Evolutionary conservation across 2,888 invertebrate genomes (phyloP), one percentile per base, ranked within the genome.

Genomic region (Antheraea assamensis): DNA sequence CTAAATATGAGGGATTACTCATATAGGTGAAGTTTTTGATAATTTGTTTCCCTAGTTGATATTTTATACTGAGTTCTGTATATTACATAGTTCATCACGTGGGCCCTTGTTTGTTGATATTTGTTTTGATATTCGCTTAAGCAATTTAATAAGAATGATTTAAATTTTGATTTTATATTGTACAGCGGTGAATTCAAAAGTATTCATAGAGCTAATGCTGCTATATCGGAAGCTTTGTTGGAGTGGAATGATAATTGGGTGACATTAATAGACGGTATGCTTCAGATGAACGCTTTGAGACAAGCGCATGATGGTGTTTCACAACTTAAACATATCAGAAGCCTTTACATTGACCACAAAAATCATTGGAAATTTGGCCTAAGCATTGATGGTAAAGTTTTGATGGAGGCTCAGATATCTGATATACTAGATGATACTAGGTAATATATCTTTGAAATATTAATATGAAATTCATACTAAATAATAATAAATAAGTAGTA

Each of bases 211-310:
- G 72, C 42, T 8, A 73, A 68, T 47, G 15, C 30, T 8, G 15
- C 71, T 30, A 8, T 75, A 15, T 35, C 30, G 7, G 71, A 72
- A 19, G 74, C 74, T 42, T 3, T 55, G 13, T 27, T 75, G 13
- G 17, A 71, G 17, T 75, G 74, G 74, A 35, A 31, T 21, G 30
- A 95, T 74, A 97, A 97, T 85, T 98, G 98, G 97, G 95, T 97
- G 0, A 95, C 97, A 10, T 96, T 97, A 81, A 92, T 98, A 82
- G 98, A 98, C 87, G 96, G 96, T 0, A 96, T 98, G 95, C 89
- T 98, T 30, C 98, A 98, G 90, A 95, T 97, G 75, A 94, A 95
- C 71, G 95, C 96, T n/a, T 82, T 97, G 21, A 95, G 95, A 49
- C 90, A 95, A 72, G 93, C 95, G 47, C 92, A 95, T 2, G 95